A percentile compares a stretch with the other conserved stretches of the same genome.
These are phyloP conservation scores for Spongilla lacustris DNA, from an alignment of 37 sponge, comb jelly and placozoan species.

Conservation along the genomic window DNA sequence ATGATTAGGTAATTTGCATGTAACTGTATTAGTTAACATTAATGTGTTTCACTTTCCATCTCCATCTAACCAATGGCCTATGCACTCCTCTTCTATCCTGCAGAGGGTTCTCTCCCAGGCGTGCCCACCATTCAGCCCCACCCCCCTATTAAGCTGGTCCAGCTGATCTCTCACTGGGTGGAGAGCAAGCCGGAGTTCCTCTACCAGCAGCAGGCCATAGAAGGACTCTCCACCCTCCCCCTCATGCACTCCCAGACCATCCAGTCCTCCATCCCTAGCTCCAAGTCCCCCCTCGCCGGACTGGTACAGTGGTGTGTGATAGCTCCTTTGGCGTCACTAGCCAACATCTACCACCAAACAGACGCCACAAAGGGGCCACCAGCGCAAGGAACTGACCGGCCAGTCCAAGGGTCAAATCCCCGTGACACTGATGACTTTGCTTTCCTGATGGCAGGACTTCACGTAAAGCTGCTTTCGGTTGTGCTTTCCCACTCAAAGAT, in stretches of 20 bases:
- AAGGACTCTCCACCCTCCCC: conserved; percentile 13
- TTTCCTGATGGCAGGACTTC: conserved; percentile 31
- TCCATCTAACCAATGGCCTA: too few relatives aligned
- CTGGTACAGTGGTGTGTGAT: conserved; percentile 66
- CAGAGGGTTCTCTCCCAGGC: conserved; percentile 15
- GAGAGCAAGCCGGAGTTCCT: conserved; percentile 32
- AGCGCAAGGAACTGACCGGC: neutral
- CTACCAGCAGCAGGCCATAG: conserved; percentile 8
- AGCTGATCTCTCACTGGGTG: conserved; percentile 61
- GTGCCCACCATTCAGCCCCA: conserved; percentile 7
- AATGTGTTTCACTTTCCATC: too few relatives aligned
- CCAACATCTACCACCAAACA: neutral
- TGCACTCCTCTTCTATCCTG: too few relatives aligned
- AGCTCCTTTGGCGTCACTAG: conserved; percentile 17
- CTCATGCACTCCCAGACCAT: neutral
- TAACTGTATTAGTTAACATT: too few relatives aligned
- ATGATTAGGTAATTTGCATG: too few relatives aligned
- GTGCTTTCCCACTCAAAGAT: conserved; percentile 12
- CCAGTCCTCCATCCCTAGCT: neutral
- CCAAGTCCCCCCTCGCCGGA: conserved; percentile 42
- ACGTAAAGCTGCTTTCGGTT: conserved; percentile 44
- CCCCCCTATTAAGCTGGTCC: conserved; percentile 49
- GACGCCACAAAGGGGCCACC: neutral
- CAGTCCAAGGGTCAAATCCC: neutral
- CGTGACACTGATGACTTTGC: conserved; percentile 3